phyloP scores from a whole-genome alignment of 2,797 vertebrate genomes.

The Bovichtus variegatus region DNA sequence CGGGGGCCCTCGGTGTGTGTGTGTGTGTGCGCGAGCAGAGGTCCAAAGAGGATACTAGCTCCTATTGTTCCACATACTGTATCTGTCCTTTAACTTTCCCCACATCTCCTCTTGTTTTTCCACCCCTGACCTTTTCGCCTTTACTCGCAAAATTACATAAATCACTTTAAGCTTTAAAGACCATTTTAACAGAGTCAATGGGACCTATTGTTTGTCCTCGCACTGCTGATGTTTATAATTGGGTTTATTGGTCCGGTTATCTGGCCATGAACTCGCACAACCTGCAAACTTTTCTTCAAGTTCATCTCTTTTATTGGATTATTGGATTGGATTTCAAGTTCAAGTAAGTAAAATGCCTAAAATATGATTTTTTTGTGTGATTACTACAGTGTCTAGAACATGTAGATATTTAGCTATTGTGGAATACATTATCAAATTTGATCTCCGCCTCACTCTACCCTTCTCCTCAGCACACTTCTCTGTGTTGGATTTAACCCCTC shows the following conservation, averaged over 20 bases:
- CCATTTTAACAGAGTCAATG: not conserved
- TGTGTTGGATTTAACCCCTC: not conserved
- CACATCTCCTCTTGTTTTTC: conserved; percentile 2
- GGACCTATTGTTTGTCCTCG: not conserved
- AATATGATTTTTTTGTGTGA: not conserved
- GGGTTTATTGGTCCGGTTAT: not conserved
- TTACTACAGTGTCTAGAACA: not conserved
- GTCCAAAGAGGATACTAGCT: conserved; percentile 32
- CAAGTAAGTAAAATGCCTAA: not conserved
- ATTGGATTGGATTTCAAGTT: not conserved
- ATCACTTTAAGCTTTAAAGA: not conserved
- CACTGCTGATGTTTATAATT: not conserved
- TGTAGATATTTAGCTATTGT: not conserved
- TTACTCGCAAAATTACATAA: not conserved
- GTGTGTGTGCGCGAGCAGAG: conserved; percentile 10
- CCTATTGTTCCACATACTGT: not conserved
- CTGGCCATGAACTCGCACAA: not conserved
- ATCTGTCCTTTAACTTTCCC: conserved; percentile 5
- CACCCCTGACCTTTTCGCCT: not conserved
- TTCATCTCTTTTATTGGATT: not conserved
- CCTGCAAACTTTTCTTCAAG: not conserved
- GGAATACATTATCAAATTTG: not conserved
- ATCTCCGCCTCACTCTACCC: not conserved
- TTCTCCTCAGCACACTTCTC: not conserved
- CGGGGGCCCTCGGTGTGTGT: not conserved